Conservation (phyloP, 2,888 invertebrate species). For the Eutolmus rufibarbis region DNA sequence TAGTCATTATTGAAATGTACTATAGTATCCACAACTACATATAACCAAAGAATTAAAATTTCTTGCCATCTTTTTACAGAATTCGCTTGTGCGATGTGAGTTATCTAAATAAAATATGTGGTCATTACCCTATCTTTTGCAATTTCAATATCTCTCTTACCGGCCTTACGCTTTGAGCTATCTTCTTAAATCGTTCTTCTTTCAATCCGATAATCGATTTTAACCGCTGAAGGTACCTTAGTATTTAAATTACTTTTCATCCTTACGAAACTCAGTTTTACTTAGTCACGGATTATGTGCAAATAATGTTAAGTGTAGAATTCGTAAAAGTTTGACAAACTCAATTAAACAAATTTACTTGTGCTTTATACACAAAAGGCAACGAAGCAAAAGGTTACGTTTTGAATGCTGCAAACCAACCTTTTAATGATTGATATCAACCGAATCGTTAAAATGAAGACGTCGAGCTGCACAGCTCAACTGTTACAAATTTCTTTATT, state of each 20-base stretch:
- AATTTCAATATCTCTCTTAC: not conserved
- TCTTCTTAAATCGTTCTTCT: not conserved
- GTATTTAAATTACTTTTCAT: constrained; percentile 35
- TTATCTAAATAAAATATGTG: not conserved
- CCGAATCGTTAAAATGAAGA: not conserved
- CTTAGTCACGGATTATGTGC: not conserved
- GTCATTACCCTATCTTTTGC: not conserved
- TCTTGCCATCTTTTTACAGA: not conserved
- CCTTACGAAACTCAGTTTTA: not conserved
- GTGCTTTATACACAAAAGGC: not conserved
- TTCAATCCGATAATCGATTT: not conserved
- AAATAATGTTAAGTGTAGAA: not conserved
- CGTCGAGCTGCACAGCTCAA: not conserved
- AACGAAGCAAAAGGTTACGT: not conserved
- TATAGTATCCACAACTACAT: too few relatives aligned
- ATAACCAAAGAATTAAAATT: not conserved
- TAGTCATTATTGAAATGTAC: too few relatives aligned
- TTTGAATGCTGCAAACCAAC: not conserved
- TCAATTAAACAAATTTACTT: not conserved
- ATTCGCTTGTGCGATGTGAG: not conserved
- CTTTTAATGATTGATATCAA: not conserved
- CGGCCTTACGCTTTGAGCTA: not conserved
- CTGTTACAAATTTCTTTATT: not conserved
- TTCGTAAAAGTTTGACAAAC: not conserved
- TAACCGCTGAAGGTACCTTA: not conserved